Conservation (phyloP, 2,888 invertebrate genomes). For the Petrophora chlorosata region DNA sequence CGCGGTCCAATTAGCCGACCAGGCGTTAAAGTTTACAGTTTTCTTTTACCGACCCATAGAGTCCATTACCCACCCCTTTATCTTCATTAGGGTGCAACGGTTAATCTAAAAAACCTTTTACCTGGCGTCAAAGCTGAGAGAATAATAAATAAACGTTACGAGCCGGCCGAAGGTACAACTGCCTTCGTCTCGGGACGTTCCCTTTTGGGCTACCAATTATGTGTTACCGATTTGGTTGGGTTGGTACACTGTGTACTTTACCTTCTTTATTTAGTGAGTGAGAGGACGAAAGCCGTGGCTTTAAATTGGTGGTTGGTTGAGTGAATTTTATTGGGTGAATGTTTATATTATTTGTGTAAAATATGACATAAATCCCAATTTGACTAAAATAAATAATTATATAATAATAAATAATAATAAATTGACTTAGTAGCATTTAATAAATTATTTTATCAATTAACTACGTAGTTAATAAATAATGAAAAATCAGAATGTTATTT, state of each 20-base stretch:
- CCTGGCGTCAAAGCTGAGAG: conserved; percentile 64
- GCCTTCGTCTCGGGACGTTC: conserved; percentile 22
- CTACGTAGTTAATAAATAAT: too few relatives aligned
- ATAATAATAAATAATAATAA: too few relatives aligned
- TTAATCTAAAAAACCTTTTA: conserved; percentile 73
- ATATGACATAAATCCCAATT: too few relatives aligned
- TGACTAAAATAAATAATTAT: too few relatives aligned
- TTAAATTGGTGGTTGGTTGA: conserved; percentile 1
- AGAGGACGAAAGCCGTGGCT: conserved; percentile 1
- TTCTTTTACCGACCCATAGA: conserved; percentile 58
- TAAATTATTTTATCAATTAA: too few relatives aligned
- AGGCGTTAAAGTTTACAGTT: conserved; percentile 62
- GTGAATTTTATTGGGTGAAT: not conserved
- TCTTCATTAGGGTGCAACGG: conserved; percentile 72
- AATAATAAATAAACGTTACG: conserved; percentile 62
- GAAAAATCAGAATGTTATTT: too few relatives aligned
- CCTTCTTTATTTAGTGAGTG: conserved; percentile 13
- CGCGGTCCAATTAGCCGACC: conserved; percentile 45
- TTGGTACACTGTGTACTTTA: conserved; percentile 16
- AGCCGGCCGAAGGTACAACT: conserved; percentile 22
- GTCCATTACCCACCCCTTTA: conserved; percentile 65
- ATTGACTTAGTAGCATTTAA: too few relatives aligned
- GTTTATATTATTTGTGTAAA: too few relatives aligned
- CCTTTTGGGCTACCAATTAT: conserved; percentile 29
- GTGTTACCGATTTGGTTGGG: conserved; percentile 30